A percentile compares a stretch with the other conserved stretches of the same genome.
Evolutionary conservation across 1,140 invertebrate genomes (phyloP).

Genomic region (Bemisia tabaci): DNA sequence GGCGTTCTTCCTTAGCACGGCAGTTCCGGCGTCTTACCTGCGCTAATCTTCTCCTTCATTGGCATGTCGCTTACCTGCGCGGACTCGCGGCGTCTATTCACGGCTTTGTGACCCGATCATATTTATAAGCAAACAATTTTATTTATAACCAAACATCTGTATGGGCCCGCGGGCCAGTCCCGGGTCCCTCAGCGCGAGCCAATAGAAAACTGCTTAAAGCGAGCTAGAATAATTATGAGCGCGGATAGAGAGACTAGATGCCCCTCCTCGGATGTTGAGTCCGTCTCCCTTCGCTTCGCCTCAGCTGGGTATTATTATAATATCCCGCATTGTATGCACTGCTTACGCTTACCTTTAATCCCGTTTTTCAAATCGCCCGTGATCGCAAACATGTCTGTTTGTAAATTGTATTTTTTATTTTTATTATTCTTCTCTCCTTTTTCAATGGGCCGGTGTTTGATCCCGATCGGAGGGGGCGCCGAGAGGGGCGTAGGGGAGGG

Average conservation of each 20-base stretch:
- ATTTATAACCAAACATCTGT: background rate
- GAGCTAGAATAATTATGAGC: background rate
- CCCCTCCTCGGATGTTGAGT: background rate
- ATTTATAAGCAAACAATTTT: background rate
- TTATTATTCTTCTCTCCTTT: background rate
- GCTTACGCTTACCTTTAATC: background rate
- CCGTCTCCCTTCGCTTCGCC: background rate
- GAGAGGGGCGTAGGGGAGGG: background rate
- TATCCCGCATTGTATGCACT: background rate
- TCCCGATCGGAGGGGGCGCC: background rate
- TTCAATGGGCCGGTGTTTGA: background rate
- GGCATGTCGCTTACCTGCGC: too few relatives aligned
- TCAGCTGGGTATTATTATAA: background rate
- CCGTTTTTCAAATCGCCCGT: background rate
- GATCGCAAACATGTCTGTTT: background rate
- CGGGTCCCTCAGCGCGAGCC: background rate
- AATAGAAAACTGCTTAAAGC: background rate
- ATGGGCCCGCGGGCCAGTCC: background rate
- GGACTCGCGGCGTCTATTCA: too few relatives aligned
- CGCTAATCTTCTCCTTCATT: background rate
- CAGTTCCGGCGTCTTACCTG: background rate
- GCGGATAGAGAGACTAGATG: background rate
- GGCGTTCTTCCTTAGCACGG: too few relatives aligned
- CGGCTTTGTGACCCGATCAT: too few relatives aligned
- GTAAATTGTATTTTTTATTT: background rate